These are phyloP conservation scores for Bujurquina vittata DNA, from an alignment of 2,113 vertebrate genomes.

Conservation along the genomic window DNA sequence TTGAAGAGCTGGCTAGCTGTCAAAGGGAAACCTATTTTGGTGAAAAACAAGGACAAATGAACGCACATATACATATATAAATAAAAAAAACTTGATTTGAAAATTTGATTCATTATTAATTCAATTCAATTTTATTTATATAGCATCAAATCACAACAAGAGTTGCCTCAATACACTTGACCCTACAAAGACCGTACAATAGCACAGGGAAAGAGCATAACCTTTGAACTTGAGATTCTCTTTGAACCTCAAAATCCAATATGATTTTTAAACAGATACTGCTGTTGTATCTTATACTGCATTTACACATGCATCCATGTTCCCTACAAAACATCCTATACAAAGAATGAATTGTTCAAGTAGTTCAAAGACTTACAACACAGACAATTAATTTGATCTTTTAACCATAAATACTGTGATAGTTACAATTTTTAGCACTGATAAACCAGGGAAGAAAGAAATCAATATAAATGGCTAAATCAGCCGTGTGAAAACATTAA, in stretches of 20 bases:
- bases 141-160: no score
- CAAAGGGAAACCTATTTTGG: slow-evolving; percentile 30
- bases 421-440: neutral
- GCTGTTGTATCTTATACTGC: neutral
- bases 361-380: neutral
- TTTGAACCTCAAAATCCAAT: slow-evolving; percentile 6
- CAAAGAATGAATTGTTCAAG: neutral
- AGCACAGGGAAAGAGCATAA: no score
- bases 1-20: slow-evolving; percentile 16
- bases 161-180: no score
- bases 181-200: no score
- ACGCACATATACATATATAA: neutral
- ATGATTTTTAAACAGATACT: neutral
- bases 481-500: neutral
- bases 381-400: neutral
- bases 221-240: slow-evolving; percentile 19
- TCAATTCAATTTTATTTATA: no score
- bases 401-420: neutral
- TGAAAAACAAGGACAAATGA: neutral
- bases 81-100: neutral
- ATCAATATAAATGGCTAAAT: neutral
- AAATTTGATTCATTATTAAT: neutral
- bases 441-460: neutral
- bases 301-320: neutral
- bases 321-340: neutral